phyloP scores from a whole-genome alignment of 2,888 invertebrate species.

The Augiades crinisus region DNA sequence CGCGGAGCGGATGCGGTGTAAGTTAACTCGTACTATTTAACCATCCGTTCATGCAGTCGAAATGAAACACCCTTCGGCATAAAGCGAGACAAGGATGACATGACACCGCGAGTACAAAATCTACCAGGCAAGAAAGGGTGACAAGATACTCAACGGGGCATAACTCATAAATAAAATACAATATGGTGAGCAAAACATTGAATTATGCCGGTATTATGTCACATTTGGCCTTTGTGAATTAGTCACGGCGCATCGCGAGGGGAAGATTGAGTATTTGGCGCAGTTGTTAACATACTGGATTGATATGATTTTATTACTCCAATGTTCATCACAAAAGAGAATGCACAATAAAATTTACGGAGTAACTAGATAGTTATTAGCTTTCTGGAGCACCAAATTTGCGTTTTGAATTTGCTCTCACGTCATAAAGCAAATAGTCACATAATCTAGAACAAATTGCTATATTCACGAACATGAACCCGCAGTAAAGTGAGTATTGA shows the following conservation, averaged over 20 bases:
- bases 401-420: too few species aligned
- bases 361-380: too few species aligned
- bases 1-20: constrained; percentile 76
- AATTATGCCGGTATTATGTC: constrained; percentile 81
- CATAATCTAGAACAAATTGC: too few species aligned
- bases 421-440: too few species aligned
- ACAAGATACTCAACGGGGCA: constrained; percentile 59
- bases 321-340: constrained; percentile 20
- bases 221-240: constrained; percentile 81
- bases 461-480: too few species aligned
- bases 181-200: constrained; percentile 83
- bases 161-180: constrained; percentile 82
- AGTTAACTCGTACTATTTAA: constrained; percentile 80
- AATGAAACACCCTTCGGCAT: constrained; percentile 64
- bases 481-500: neutral
- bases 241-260: constrained; percentile 62
- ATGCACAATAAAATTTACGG: neutral
- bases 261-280: constrained; percentile 65
- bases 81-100: constrained; percentile 48
- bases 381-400: too few species aligned
- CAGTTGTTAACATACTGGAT: constrained; percentile 57
- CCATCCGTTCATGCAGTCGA: constrained; percentile 74
- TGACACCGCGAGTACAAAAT: constrained; percentile 32
- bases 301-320: constrained; percentile 54
- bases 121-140: constrained; percentile 47